Evolutionary conservation across 2,113 vertebrate species (phyloP), one percentile per base, ranked within the genome.

Genomic region (Meleagris gallopavo): DNA sequence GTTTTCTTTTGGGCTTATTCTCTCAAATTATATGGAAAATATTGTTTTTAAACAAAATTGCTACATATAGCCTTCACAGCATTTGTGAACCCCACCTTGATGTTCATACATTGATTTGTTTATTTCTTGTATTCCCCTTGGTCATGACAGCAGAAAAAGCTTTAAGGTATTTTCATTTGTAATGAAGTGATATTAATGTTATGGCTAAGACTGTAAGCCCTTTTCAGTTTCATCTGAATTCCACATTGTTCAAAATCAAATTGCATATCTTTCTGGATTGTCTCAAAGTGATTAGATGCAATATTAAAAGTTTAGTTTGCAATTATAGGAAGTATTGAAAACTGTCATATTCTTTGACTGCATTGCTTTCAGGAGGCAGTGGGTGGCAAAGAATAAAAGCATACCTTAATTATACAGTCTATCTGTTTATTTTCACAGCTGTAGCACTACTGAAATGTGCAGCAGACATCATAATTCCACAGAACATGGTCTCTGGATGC

Each of bases 381-480:
- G 87, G 27, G 72, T 87, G 61, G 89, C 62, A 75, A 96, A 57
- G 77, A 91, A 95, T 89, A 83, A 94, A 94, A 95, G 52, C n/a
- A 10, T 62, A 41, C 34, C 77, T 82, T 95, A 90, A 93, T 95
- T 92, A 72, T 32, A 71, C 54, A 84, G 50, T 71, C 79, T 87
- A 61, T 91, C 71, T 92, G 29, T 93, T 96, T 93, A 90, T 95
- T 94, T 96, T 95, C 91, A 93, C 65, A 93, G 74, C 74, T 91
- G 81, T 61, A 78, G 48, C 70, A 36, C 86, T 38, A 32, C 88
- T 94, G 80, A 94, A 93, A 93, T 73, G 70, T 81, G 45, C 76
- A 74, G 45, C 79, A 88, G 74, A 69, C 83, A 71, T 92, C 78
- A 94, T 75, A 81, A 82, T 94, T 93, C 72, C 62, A 46, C 34